phyloP scores from a whole-genome alignment of 2,113 vertebrate genomes.

The Mystacornis crossleyi region DNA sequence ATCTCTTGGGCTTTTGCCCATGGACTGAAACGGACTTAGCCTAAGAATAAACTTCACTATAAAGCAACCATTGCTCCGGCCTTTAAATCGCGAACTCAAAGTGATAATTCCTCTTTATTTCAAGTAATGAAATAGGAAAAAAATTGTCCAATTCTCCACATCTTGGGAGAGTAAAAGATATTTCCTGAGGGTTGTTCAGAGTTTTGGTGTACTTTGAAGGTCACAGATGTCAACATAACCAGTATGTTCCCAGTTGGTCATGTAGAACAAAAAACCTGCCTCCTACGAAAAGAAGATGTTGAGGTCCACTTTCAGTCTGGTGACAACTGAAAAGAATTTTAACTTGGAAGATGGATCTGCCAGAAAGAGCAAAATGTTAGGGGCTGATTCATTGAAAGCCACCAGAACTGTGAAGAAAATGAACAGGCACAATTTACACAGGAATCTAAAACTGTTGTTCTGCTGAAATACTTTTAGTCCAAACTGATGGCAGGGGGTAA shows the following conservation, averaged over 20 bases:
- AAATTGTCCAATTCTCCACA: neutral
- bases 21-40: too few relatives aligned
- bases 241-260: fast-evolving
- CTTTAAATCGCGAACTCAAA: too few relatives aligned
- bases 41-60: too few relatives aligned
- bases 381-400: neutral
- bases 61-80: too few relatives aligned
- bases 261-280: neutral
- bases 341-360: neutral
- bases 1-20: too few relatives aligned
- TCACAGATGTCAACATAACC: neutral
- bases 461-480: neutral
- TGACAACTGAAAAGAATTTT: neutral
- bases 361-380: neutral
- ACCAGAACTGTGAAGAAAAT: neutral
- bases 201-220: neutral
- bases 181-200: neutral
- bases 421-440: neutral
- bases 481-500: neutral
- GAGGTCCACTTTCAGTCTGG: neutral
- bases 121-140: neutral
- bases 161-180: neutral
- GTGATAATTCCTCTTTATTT: neutral
- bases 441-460: neutral
- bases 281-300: neutral